Percentiles rank a stretch among this genome's conserved stretches.
Conservation (phyloP, 2,888 invertebrate species). For the Gymnoscelis rufifasciata region DNA sequence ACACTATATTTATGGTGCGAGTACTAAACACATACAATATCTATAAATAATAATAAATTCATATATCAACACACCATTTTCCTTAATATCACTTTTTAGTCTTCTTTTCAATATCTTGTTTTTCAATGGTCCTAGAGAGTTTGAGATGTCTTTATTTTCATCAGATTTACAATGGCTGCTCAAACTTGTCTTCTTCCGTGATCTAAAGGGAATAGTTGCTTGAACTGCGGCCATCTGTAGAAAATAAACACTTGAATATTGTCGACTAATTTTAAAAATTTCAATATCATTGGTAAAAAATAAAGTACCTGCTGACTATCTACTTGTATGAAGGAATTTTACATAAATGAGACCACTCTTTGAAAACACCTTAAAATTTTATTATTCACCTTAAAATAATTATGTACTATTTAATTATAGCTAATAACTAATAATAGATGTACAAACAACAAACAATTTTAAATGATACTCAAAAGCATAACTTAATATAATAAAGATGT, state of each 20-base stretch:
- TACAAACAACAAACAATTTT: conserved; percentile 3
- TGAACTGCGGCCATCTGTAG: conserved; percentile 68
- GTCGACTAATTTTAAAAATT: too few relatives aligned
- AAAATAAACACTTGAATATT: neutral
- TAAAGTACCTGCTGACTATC: too few relatives aligned
- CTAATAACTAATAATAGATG: neutral
- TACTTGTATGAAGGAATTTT: neutral
- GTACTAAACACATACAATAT: too few relatives aligned
- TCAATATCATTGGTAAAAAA: too few relatives aligned
- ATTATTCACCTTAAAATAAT: conserved; percentile 8
- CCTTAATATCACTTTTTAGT: conserved; percentile 28
- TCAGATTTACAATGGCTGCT: conserved; percentile 39
- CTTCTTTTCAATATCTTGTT: conserved; percentile 36
- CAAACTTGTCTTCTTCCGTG: conserved; percentile 62
- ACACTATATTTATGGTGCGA: too few relatives aligned
- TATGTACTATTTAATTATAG: neutral
- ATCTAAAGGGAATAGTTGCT: conserved; percentile 68
- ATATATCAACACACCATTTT: conserved; percentile 35
- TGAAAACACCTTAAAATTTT: conserved; percentile 17
- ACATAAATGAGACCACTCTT: conserved; percentile 1
- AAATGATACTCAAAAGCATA: conserved; percentile 2
- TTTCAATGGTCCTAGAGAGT: conserved; percentile 32
- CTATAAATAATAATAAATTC: neutral
- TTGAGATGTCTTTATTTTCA: conserved; percentile 52
- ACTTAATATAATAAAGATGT: neutral